Evolutionary conservation across 2,113 vertebrate species (phyloP), one percentile per base, ranked within the genome.

Genomic region (Misgurnus anguillicaudatus): DNA sequence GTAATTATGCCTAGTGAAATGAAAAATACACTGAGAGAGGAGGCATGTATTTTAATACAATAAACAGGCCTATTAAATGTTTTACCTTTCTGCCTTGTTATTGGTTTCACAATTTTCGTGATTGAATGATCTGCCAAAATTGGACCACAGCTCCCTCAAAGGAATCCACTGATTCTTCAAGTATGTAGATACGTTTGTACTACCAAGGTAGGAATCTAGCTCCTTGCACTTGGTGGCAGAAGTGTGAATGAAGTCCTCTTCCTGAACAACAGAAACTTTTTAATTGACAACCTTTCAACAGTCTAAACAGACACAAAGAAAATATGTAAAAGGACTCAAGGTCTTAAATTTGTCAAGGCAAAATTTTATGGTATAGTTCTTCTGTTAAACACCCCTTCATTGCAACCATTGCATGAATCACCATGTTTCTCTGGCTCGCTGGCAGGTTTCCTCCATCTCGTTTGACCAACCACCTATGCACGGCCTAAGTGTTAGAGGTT

Each of bases 71-170:
- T 45, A 45, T 58, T 9, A 55, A 62, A 17, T 19, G 60, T 14
- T 19, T 48, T 21, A 82, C 74, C 74, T 82, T 60, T 70, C 80
- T 45, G 80, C 67, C 66, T 82, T 82, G 58, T 82, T 82, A 74
- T 82, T 82, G 8, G 80, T 82, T 68, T 82, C 80, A 36, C 80
- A 77, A 74, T 53, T 71, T 19, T 42, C 31, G 5, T 77, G 80
- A 77, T 63, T 42, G 38, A 82, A 77, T 51, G 10, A 57, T 48
- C 74, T 42, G 9, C 80, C 80, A 69, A 77, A 81, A 67, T 75
- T 76, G 51, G 66, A 67, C 80, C 80, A 81, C 7, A 77, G 47
- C 14, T 77, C 80, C 3, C 57, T 61, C 14, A 48, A 80, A 74
- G 42, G 51, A 65, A 80, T 55, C 79, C 79, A 80, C 17, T 80